Base-by-base conservation (phyloP, 2,888 invertebrate species). In the Piscicola geometra region DNA sequence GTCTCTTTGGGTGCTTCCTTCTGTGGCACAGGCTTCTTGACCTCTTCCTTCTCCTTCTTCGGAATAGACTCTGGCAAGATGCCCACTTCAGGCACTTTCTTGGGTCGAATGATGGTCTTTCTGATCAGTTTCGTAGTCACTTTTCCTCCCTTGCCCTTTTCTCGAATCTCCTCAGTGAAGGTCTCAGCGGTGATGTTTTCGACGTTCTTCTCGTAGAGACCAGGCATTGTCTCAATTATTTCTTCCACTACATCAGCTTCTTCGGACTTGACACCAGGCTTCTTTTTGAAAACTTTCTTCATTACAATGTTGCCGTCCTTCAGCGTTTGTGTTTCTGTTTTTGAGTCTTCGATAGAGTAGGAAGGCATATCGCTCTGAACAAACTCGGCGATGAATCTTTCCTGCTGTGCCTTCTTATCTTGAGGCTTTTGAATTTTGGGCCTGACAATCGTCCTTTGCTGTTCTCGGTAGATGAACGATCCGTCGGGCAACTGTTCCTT, bases 161-260 rank as follows among this genome's bases (percentile, higher is more conserved):
- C 60, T 21, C 3, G 5, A 1, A 71, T 25, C n/a, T 52, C 50
- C 1, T 71, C 71, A 3, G 25, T 25, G 30, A 56, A 25, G n/a
- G 47, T 52, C 25, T 71, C 71, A 25, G 32, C 52, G 5, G 36
- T 72, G 25, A 72, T 25, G 32, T 56, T 25, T 21, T 56, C 32
- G 18, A 35, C 64, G 32, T 25, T 60, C 15, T 32, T 72, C 25
- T 72, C 72, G 36, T 72, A 56, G n/a, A 72, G 21, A 33, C 60
- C 72, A 3, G 72, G 33, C 1, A 33, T 52, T 1, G 64, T 72
- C 32, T 72, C 72, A 1, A 72, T 28, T 1, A 72, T 32, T 35
- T 72, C 72, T 72, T 72, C 72, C 5, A 72, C 64, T 1, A 56
- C 64, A 56, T 72, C 72, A 3, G 72, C 60, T n/a, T 72, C 60